Evolutionary conservation across 2,113 vertebrate genomes (phyloP), one percentile per base, ranked within the genome.

Genomic region (Mormyrus lacerda): DNA sequence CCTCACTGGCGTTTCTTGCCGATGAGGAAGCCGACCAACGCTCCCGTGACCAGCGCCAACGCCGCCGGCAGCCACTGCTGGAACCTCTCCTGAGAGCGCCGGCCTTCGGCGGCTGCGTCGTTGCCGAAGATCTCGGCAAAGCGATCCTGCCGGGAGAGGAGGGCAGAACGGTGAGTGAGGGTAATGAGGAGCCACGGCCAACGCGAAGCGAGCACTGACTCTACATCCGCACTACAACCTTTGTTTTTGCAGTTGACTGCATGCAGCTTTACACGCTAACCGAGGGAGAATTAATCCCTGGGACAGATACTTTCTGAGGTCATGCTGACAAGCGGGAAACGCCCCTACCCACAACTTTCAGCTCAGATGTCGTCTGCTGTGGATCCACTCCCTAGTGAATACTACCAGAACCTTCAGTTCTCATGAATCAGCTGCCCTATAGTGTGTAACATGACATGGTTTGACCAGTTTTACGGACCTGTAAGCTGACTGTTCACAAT

Each of bases 81-180:
- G 88, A 92, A 3, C 1, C 47, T 27, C 53, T 93, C 92, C 88
- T 69, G 90, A 48, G 83, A 91, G 8, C 91, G 85, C 44, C 91
- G 88, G 2, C 50, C 88, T 24, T 91, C 92, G 35, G 92, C 92
- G 7, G 91, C 91, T 0, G 90, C 91, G 8, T 90, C 91, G 3
- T 73, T 89, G 8, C 94, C 95, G 24, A 93, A 95, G 3, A 95
- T 90, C 86, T 93, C 90, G 39, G 92, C 94, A 82, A 95, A 95
- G 89, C 65, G 73, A 73, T 92, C 92, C 94, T 95, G 89, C 3
- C 86, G 90, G 21, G 8, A 10, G 87, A 50, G 53, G 61, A 87
- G 85, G 48, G 73, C 19, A 51, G 35, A 88, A 10, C 6, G n/a
- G 50, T 24, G 42, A 51, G 27, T 2, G 4, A 27, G n/a, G 19